phyloP scores from a whole-genome alignment of 1,140 invertebrate genomes.

The Hirudo medicinalis region DNA sequence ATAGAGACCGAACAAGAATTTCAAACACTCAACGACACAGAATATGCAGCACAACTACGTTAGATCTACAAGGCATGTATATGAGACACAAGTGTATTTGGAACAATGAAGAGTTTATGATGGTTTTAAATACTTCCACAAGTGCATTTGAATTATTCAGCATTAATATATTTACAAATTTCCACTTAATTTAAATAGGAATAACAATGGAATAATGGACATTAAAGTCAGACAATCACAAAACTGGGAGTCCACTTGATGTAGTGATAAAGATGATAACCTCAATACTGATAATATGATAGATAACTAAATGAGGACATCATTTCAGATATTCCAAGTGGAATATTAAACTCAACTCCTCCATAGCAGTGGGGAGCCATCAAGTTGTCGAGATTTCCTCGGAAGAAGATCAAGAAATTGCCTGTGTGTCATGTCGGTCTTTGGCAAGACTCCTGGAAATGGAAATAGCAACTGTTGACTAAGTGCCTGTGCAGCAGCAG shows the following conservation, averaged over 20 bases:
- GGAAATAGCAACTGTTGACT: conserved; percentile 2
- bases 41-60: no score
- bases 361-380: background rate
- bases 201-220: no score
- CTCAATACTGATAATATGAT: background rate
- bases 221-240: background rate
- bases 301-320: background rate
- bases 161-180: no score
- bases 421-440: background rate
- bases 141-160: no score
- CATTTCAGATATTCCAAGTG: background rate
- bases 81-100: no score
- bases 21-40: no score
- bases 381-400: background rate
- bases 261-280: background rate
- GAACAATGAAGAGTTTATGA: no score
- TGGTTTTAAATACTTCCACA: no score
- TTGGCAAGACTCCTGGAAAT: background rate
- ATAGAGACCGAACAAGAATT: no score
- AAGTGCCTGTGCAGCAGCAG: conserved; percentile 3
- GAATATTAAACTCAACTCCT: conserved; percentile 3
- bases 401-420: background rate
- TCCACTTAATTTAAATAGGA: no score
- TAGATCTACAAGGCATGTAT: no score
- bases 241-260: conserved; percentile 9